Conservation (phyloP, 2,113 vertebrate species). For the Elachura formosa region DNA sequence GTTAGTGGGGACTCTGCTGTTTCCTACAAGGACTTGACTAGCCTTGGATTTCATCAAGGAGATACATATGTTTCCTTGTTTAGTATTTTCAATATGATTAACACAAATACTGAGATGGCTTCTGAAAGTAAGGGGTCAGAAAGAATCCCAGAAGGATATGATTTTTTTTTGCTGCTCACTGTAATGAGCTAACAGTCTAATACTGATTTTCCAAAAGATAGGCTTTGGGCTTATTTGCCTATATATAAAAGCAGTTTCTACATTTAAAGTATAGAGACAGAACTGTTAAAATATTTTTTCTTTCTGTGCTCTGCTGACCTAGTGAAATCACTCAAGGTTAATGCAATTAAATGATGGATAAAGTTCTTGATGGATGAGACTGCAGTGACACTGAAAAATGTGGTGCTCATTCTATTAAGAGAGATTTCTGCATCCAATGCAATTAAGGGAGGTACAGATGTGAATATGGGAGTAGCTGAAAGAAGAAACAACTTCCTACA, state of each 20-base stretch:
- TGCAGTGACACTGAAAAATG: constrained; percentile 28
- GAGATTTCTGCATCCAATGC: neutral
- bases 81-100: neutral
- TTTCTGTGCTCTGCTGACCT: neutral
- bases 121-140: neutral
- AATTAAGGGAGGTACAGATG: constrained; percentile 13
- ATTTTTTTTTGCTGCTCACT: neutral
- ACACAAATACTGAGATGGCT: neutral
- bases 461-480: neutral
- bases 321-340: constrained; percentile 35
- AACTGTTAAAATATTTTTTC: neutral
- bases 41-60: neutral
- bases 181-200: neutral
- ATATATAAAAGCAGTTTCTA: neutral
- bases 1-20: neutral
- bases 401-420: neutral
- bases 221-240: neutral
- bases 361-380: constrained; percentile 6
- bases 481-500: neutral
- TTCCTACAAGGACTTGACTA: neutral
- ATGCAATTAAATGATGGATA: constrained; percentile 8
- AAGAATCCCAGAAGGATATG: neutral
- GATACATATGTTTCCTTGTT: neutral
- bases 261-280: neutral
- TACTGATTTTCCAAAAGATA: neutral